Percentiles rank a stretch among this genome's conserved stretches.
phyloP scores from a whole-genome alignment of 2,888 invertebrate species.

The Macrosoma leucophasiata region DNA sequence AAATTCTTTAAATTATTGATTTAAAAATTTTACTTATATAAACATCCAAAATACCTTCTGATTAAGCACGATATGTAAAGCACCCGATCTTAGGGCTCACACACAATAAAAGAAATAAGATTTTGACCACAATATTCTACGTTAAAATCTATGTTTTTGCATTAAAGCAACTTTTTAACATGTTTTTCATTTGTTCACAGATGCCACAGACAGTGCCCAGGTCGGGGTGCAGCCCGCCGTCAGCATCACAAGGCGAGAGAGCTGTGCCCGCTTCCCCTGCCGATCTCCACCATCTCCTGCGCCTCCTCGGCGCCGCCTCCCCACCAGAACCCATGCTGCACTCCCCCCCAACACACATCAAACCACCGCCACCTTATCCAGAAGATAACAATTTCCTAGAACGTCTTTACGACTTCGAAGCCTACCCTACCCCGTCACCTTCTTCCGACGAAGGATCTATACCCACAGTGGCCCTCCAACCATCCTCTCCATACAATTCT shows the following conservation, averaged over 20 bases:
- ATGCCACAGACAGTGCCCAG: conserved; percentile 90
- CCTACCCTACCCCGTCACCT: conserved; percentile 65
- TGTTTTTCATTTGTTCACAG: conserved; percentile 66
- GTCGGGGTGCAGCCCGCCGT: conserved; percentile 84
- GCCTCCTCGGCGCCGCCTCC: conserved; percentile 66
- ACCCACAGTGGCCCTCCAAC: conserved; percentile 74
- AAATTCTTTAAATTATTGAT: too few species aligned
- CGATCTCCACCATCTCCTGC: conserved; percentile 63
- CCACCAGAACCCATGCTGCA: conserved; percentile 68
- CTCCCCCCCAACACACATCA: conserved; percentile 60
- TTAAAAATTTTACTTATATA: too few species aligned
- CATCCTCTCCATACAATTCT: conserved; percentile 72
- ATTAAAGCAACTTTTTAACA: conserved; percentile 1
- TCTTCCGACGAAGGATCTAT: conserved; percentile 74
- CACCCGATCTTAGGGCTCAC: too few species aligned
- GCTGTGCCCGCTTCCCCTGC: conserved; percentile 75
- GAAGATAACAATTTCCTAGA: conserved; percentile 55
- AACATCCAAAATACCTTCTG: too few species aligned
- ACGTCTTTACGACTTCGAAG: conserved; percentile 68
- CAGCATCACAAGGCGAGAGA: conserved; percentile 82
- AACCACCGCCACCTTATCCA: conserved; percentile 66
- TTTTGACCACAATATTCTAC: too few species aligned
- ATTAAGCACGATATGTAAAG: too few species aligned
- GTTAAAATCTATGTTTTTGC: too few species aligned
- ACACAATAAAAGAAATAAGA: too few species aligned